These are phyloP conservation scores for Oikopleura albicans DNA, from an alignment of 23 tunicate genomes.

Conservation along the genomic window DNA sequence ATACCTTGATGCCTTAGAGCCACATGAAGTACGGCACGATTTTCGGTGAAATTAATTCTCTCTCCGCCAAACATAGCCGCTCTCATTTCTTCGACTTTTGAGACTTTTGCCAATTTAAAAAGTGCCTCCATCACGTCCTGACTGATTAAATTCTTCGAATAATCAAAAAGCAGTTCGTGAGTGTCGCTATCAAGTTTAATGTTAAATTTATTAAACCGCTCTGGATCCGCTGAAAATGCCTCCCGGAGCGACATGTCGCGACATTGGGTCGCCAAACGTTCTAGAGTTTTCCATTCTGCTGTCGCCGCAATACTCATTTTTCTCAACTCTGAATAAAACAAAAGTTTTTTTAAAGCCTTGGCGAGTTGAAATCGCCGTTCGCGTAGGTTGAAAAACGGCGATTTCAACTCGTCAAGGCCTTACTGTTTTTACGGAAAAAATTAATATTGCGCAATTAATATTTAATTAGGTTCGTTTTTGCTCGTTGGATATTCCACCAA, in stretches of 20 bases:
- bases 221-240: neutral
- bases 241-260: neutral
- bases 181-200: neutral
- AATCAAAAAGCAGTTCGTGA: slow-evolving; percentile 30
- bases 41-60: slow-evolving; percentile 78
- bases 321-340: neutral
- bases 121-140: slow-evolving; percentile 30
- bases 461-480: too few species aligned
- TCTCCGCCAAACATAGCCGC: slow-evolving; percentile 64
- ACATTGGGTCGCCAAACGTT: neutral
- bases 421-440: too few species aligned
- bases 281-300: neutral
- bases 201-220: neutral
- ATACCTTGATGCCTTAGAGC: slow-evolving; percentile 46
- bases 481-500: too few species aligned
- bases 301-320: neutral
- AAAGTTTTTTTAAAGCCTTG: too few species aligned
- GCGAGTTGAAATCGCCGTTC: too few species aligned
- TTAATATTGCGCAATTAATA: too few species aligned
- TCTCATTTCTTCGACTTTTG: slow-evolving; percentile 56
- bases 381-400: too few species aligned
- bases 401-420: too few species aligned
- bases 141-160: slow-evolving; percentile 51
- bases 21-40: slow-evolving; percentile 75
- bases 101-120: slow-evolving; percentile 29